Percentiles rank a stretch among this genome's conserved stretches.
These are phyloP conservation scores for Orgyia antiqua DNA, from an alignment of 2,888 invertebrate species.

Conservation along the genomic window DNA sequence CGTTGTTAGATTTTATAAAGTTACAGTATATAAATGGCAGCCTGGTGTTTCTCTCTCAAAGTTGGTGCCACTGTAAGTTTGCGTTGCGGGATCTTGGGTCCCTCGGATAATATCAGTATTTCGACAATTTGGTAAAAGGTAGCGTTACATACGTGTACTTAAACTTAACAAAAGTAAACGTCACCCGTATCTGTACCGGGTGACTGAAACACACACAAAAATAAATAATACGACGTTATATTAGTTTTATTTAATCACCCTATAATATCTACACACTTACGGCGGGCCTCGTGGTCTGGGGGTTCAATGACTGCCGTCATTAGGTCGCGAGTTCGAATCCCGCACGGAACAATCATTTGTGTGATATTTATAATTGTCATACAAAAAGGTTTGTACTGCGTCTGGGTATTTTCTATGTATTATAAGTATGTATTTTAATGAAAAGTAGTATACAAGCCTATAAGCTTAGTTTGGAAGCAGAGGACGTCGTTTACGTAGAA, in stretches of 20 bases:
- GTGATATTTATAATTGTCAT: too few relatives aligned
- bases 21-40: constrained; percentile 31
- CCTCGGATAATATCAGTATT: constrained; percentile 73
- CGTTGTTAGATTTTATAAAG: constrained; percentile 33
- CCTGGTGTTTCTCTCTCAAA: constrained; percentile 48
- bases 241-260: constrained; percentile 43
- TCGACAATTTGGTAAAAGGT: constrained; percentile 71
- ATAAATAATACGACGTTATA: constrained; percentile 76
- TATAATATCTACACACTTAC: too few relatives aligned
- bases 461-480: too few relatives aligned
- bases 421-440: too few relatives aligned
- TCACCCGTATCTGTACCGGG: constrained; percentile 61
- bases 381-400: too few relatives aligned
- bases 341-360: too few relatives aligned
- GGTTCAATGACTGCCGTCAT: too few relatives aligned
- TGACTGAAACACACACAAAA: constrained; percentile 68
- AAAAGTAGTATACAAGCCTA: too few relatives aligned
- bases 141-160: constrained; percentile 71
- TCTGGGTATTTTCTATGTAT: too few relatives aligned
- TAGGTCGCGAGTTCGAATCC: too few relatives aligned
- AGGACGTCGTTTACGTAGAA: too few relatives aligned
- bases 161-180: constrained; percentile 49
- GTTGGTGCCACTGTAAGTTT: constrained; percentile 59
- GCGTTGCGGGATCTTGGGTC: constrained; percentile 61
- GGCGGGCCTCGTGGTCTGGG: too few relatives aligned